These are phyloP conservation scores for Mythimna impura DNA, from an alignment of 2,888 invertebrate genomes.

Conservation along the genomic window DNA sequence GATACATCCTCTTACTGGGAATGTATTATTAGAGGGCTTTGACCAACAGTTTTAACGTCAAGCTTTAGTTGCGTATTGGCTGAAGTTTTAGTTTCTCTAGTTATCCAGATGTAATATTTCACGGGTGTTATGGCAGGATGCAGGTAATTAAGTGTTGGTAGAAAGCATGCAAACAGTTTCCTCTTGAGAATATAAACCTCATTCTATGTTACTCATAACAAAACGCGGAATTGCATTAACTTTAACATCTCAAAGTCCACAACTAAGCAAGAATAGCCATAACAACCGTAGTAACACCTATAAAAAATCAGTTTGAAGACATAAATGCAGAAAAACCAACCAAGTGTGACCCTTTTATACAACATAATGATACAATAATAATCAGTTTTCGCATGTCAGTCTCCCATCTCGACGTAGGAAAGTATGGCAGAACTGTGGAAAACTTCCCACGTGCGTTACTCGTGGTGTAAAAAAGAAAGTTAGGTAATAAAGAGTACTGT, in stretches of 20 bases:
- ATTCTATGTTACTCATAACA: not conserved
- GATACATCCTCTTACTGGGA: constrained; percentile 43
- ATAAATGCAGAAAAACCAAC: constrained; percentile 22
- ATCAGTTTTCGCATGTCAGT: constrained; percentile 50
- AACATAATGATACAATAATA: constrained; percentile 33
- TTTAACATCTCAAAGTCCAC: not conserved
- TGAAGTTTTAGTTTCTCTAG: constrained; percentile 10
- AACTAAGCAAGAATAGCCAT: not conserved
- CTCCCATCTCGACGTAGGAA: constrained; percentile 50
- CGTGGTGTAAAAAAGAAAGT: constrained; percentile 61
- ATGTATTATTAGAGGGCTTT: constrained; percentile 54
- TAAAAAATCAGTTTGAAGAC: constrained; percentile 11
- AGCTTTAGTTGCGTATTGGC: constrained; percentile 13
- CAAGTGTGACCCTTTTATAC: constrained; percentile 28
- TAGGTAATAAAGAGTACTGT: constrained; percentile 57
- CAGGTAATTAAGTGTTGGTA: not conserved
- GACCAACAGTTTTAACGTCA: constrained; percentile 32
- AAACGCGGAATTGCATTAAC: not conserved
- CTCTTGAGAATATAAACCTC: constrained; percentile 1
- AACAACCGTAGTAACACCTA: too few species aligned
- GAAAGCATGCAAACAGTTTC: constrained; percentile 4
- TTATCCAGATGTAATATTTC: constrained; percentile 14
- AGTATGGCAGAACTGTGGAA: constrained; percentile 53
- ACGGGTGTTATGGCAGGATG: not conserved
- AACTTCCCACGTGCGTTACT: constrained; percentile 63